Base-by-base conservation (phyloP, 2,888 invertebrate genomes). In the Drosophila crucigera region DNA sequence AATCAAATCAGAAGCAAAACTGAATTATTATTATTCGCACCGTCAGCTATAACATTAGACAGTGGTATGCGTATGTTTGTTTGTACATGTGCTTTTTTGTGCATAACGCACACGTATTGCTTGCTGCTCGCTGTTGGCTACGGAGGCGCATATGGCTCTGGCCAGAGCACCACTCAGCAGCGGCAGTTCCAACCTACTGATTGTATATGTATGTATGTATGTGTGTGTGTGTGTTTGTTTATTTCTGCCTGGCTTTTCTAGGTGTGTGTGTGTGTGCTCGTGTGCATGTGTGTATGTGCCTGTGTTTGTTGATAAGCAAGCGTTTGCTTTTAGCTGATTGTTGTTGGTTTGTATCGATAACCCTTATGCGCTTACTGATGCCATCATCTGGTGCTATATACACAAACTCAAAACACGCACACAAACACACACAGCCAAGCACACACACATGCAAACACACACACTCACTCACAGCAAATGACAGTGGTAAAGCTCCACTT, bases 251-350 rank as follows among this genome's bases (percentile, higher is more conserved):
- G 37, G 37, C n/a, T 56, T 9, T 4, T 10, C 10, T 10, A 28
- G 3, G 55, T 28, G 43, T 55, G 49, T 47, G 22, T 64, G 83
- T 73, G 69, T 82, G 83, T 70, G 78, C 86, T 84, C 68, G 75
- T 77, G 41, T 54, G 43, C 55, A 41, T 30, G 49, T 61, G 43
- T 25, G 14, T 64, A 83, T 76, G 69, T 85, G 83, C 72, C 76
- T 89, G 89, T 70, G 76, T 77, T 89, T 79, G 83, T 76, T 89
- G 85, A 86, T 86, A 86, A 86, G 89, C 82, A 56, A 69, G 75
- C 74, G 77, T 76, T 55, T 68, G 80, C 73, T 69, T 70, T 55
- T 67, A 47, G 63, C 50, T 73, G 61, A 56, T 67, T 72, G 68
- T 73, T 75, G 80, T 75, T 80, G 74, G 19, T 78, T 73, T 71